Evolutionary conservation across 2,113 vertebrate species (phyloP), one percentile per base, ranked within the genome.

Genomic region (Stictonetta naevosa): DNA sequence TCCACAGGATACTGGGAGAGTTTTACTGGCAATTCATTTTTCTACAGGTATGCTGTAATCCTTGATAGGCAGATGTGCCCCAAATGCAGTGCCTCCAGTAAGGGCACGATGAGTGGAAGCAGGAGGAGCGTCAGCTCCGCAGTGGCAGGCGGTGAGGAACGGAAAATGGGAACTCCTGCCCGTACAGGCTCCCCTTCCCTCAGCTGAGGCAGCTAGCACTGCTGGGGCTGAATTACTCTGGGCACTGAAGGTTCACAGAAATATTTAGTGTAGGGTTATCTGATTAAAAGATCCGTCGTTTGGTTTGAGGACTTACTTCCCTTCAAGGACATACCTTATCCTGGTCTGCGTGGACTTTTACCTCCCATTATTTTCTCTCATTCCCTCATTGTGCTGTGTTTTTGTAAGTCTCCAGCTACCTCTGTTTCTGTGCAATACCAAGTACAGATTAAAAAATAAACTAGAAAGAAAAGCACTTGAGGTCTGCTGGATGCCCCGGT

Each of bases 11-110:
- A 71, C 80, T 90, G 58, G 28, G 60, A 66, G 87, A 82, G 66
- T 94, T 96, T 96, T 96, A 94, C 94, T 93, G 94, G 92, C 89
- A 78, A 86, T 74, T 88, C 92, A 95, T 93, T 94, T 94, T 94
- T 92, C 86, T 89, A 53, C 69, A 86, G 74, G 83, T 95, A 92
- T 93, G 88, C 85, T 96, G 62, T 81, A 91, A 83, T 79, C 68
- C 67, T 81, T 75, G 64, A 73, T 64, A 72, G 68, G 46, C 80
- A 94, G 82, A 75, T 48, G 58, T 86, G 52, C 38, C n/a, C 86
- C 74, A 53, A 67, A 56, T 74, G 58, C 20, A 58, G 40, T 26
- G 33, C 69, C 69, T 92, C 42, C 58, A 53, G 31, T 38, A 13
- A 72, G 33, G 40, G 18, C 18, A 55, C 1, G 1, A 26, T 71